Evolutionary conservation across 2,113 vertebrate genomes (phyloP), one percentile per base, ranked within the genome.

Genomic region (Myiopsitta monachus): DNA sequence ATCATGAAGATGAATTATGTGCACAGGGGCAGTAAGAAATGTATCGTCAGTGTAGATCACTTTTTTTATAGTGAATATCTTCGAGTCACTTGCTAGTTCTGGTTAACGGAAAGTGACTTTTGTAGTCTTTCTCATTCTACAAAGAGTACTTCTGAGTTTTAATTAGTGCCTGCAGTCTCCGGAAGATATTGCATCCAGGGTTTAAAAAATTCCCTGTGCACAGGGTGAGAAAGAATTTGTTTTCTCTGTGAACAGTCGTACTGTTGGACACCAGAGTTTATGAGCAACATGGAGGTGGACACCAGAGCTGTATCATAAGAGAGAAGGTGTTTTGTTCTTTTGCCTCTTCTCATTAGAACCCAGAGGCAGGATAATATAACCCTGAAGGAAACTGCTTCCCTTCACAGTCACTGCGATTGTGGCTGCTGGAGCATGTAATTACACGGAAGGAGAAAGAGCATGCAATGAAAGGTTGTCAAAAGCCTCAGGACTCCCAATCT

Each of bases 81-180:
- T 95, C 96, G 94, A 98, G 95, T 97, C 88, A 97, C 79, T 93
- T 72, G 72, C 44, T 95, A 95, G 84, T 90, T 96, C 79, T 96
- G 92, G 49, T 91, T 96, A 97, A 97, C 86, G 84, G 90, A 85
- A 96, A 97, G 95, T 95, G 95, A 97, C 94, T 96, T 92, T 44
- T 83, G 91, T 95, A 79, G 74, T 69, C 54, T 87, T n/a, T 49
- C 85, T 97, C 62, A 78, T 83, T 82, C 89, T 92, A 38, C 67
- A 38, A 70, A 61, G 62, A 84, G 38, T 51, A 76, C 36, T 92
- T 61, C 33, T 38, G 59, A 82, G 84, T 28, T 59, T 64, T 74
- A 72, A 14, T 61, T 44, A 52, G 54, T 91, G 94, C 76, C 83
- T 87, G 30, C 17, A 61, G 38, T 62, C 61, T 83, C 36, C 78